Base-by-base conservation (phyloP, 2,888 invertebrate species). In the Acleris cristana region DNA sequence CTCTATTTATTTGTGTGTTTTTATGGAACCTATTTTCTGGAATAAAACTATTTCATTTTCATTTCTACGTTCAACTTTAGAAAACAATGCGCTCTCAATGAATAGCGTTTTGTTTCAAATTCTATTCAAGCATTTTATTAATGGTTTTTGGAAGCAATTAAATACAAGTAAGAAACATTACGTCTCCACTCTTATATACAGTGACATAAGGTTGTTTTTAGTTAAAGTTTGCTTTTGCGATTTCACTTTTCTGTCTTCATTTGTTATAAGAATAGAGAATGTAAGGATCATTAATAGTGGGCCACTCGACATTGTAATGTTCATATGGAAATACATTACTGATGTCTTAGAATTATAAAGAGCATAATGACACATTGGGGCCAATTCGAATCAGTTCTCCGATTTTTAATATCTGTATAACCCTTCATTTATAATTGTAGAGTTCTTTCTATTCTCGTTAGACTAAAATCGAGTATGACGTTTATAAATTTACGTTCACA, bases 111-210 rank as follows among this genome's bases (percentile, higher is more conserved):
- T 74, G 76, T 74, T 76, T 74, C 64, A 67, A 72, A 75, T 72
- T 72, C 76, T 77, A 77, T 83, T 82, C 77, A 66, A 74, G 70
- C 66, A 62, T 77, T 74, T 79, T 80, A 84, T 83, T 85, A 85
- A 85, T 85, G 81, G 78, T 78, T 74, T 73, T 77, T 63, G 73
- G 75, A 74, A 75, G 71, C 70, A 75, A 77, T 79, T 74, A 77
- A 74, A 65, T 65, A 65, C 44, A 23, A 30, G 51, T 51, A 23
- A 49, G 30, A 7, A 19, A 52, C 48, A 57, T 16, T 18, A 23
- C 8, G 19, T 30, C 44, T 21, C 21, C 44, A 21, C 14, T 40
- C 14, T 14, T 55, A 16, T 1, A 1, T 2, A 1, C 14, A 6
- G 4, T 2, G 4, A 18, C 26, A 40, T 40, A 51, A n/a, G 44